phyloP scores from a whole-genome alignment of 1,140 invertebrate species.

The Zaprionus lachaisei region DNA sequence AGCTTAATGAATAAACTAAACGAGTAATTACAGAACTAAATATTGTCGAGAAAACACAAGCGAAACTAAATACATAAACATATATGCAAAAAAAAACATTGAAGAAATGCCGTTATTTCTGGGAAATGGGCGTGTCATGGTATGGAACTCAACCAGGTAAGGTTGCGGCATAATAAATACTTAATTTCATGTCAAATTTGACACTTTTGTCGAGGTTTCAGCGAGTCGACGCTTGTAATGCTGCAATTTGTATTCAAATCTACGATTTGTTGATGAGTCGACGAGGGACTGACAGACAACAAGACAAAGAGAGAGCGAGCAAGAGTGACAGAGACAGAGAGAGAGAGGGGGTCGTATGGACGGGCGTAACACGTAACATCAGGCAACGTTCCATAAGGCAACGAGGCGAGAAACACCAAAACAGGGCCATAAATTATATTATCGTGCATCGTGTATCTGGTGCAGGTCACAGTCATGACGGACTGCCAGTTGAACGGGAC shows the following conservation, averaged over 20 bases:
- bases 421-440: slow-evolving; percentile 79
- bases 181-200: slow-evolving; percentile 76
- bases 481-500: slow-evolving; percentile 54
- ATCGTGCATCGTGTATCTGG: slow-evolving; percentile 81
- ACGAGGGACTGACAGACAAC: slow-evolving; percentile 26
- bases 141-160: slow-evolving; percentile 36
- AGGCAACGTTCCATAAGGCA: slow-evolving; percentile 76
- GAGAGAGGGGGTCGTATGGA: background rate
- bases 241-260: slow-evolving; percentile 80
- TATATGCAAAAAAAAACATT: slow-evolving; percentile 62
- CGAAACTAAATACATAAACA: slow-evolving; percentile 63
- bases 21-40: slow-evolving; percentile 34
- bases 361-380: slow-evolving; percentile 58
- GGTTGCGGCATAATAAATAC: slow-evolving; percentile 56
- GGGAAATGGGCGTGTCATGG: slow-evolving; percentile 6
- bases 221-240: slow-evolving; percentile 57
- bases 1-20: slow-evolving; percentile 32
- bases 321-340: background rate
- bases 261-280: slow-evolving; percentile 77
- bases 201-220: slow-evolving; percentile 74
- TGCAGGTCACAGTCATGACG: slow-evolving; percentile 79
- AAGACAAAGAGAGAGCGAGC: background rate
- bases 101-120: slow-evolving; percentile 9
- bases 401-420: slow-evolving; percentile 68
- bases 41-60: slow-evolving; percentile 53